Evolutionary conservation across 2,113 vertebrate species (phyloP), one percentile per base, ranked within the genome.

Genomic region (Barnardius zonarius): DNA sequence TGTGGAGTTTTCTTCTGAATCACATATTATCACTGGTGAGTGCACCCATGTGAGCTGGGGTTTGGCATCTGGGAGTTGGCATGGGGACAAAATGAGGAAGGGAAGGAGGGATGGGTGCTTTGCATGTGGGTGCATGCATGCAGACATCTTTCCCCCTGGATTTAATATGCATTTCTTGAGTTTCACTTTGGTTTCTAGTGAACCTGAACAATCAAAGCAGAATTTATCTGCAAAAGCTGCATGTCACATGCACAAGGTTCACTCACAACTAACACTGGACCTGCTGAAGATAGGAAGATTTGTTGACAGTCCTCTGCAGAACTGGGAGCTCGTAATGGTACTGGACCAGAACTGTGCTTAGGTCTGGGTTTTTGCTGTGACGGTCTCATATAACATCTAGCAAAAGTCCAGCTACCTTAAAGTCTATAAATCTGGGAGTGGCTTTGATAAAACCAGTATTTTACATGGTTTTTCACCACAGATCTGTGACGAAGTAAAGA

Each of bases 41-140:
- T 11, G 14, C 22, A 22, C 35, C 20, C 39, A 13, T 0, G 0
- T 39, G 41, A 74, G 25, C 28, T 57, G 41, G 28, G n/a, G 10
- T 86, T 62, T 87, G 57, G 14, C 9, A 15, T 73, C 10, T 49
- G 39, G 13, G 31, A 49, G n/a, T 2, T 74, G 59, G 12, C 0
- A 0, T 5, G 74, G 28, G 67, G 10, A 19, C 11, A 44, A 75
- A 79, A 73, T 0, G 1, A 82, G 35, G 59, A 69, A 23, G 37
- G 22, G 46, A 37, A n/a, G 77, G 75, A 81, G 39, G 52, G 9
- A 30, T n/a, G 46, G 12, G 7, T 67, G 54, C 14, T 81, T 1
- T 62, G 3, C 30, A 28, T 46, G 17, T 19, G 33, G 44, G 44
- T 49, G 69, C 7, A 2, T 37, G n/a, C 1, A 3, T 41, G 19